Evolutionary conservation across 2,888 invertebrate species (phyloP).

Genomic region (Drosophila hamatofila): DNA sequence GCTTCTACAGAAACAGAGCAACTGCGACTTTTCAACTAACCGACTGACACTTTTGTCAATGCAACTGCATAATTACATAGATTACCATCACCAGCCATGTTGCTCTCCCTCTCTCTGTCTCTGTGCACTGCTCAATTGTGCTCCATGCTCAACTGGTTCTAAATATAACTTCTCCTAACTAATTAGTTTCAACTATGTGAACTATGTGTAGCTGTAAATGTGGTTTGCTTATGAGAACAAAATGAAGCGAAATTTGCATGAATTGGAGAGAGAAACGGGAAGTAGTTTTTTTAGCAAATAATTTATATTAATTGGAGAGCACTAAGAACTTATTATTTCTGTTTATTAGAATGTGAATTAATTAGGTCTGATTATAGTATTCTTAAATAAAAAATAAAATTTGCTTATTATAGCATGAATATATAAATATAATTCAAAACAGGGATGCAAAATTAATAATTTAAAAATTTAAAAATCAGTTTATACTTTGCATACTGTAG

Average conservation of each 20-base stretch:
- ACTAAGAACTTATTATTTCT: background rate
- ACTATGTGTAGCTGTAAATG: constrained; percentile 17
- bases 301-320: background rate
- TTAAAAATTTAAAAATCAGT: no score
- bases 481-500: no score
- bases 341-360: no score
- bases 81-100: constrained; percentile 31
- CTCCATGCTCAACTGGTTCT: constrained; percentile 35
- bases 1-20: constrained; percentile 19
- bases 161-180: constrained; percentile 62
- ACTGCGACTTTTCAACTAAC: constrained; percentile 71
- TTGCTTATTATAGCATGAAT: no score
- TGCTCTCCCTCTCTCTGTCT: background rate
- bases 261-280: background rate
- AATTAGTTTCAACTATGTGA: constrained; percentile 37
- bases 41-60: constrained; percentile 76
- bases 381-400: no score
- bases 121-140: constrained; percentile 46
- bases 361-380: no score
- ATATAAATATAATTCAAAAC: no score
- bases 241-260: background rate
- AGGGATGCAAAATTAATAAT: no score
- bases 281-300: background rate
- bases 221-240: background rate
- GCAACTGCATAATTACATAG: constrained; percentile 68